phyloP scores from a whole-genome alignment of 2,888 invertebrate genomes.

The Sarcophaga variegata region DNA sequence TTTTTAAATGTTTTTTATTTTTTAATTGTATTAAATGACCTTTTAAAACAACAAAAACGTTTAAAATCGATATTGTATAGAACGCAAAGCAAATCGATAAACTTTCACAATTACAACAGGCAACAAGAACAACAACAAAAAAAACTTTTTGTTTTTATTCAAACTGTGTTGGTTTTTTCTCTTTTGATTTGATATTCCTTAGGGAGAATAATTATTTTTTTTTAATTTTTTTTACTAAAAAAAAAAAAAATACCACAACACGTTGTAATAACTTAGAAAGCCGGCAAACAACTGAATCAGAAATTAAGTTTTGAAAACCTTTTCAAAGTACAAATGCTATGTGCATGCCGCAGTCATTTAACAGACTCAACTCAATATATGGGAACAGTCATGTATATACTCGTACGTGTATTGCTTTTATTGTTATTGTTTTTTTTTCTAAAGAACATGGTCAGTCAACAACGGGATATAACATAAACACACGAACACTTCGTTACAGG shows the following conservation, averaged over 20 bases:
- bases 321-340: conserved; percentile 29
- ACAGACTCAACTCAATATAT: neutral
- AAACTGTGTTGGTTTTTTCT: neutral
- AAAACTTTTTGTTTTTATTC: too few species aligned
- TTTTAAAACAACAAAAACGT: conserved; percentile 8
- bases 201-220: neutral
- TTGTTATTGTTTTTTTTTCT: neutral
- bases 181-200: neutral
- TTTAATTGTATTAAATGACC: neutral
- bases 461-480: neutral
- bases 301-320: conserved; percentile 61
- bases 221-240: neutral
- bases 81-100: conserved; percentile 26
- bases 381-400: too few species aligned
- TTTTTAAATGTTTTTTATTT: neutral
- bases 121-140: too few species aligned
- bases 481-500: neutral
- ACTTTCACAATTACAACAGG: neutral
- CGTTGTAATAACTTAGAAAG: conserved; percentile 59
- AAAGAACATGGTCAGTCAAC: conserved; percentile 32
- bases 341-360: neutral
- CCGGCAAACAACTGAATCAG: conserved; percentile 68
- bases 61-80: conserved; percentile 25
- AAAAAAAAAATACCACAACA: neutral
- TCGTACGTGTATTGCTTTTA: neutral